Base-by-base conservation (phyloP, 2,888 invertebrate genomes). In the Lithophane socia region DNA sequence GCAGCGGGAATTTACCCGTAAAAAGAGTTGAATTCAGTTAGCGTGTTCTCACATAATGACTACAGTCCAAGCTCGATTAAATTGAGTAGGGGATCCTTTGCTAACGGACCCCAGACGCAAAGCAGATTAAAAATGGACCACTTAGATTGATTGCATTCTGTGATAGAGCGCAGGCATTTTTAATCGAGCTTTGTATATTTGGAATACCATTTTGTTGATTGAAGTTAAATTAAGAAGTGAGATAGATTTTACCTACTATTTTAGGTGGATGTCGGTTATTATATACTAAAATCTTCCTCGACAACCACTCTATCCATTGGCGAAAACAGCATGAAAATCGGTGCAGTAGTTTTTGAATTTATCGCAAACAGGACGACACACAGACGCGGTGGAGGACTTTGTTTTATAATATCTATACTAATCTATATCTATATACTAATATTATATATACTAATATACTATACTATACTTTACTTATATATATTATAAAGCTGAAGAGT, bases 101-200 rank as follows among this genome's bases (percentile, higher is more conserved):
- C 13, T 29, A 74, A 64, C 47, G 37, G 52, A 68, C 24, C 37
- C n/a, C 21, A 29, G 60, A 37, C 42, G n/a, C 44, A 13, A 18
- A 56, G 60, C 37, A 42, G 44, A 10, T 82, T 80, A 73, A 77
- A 86, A 84, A 76, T 78, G 29, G 66, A 84, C n/a, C 78, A 79
- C 76, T 84, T 74, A 63, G 44, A 77, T 83, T 83, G 80, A 86
- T 83, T 80, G 75, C 67, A 42, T 29, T 69, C 44, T 54, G 52
- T 64, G 63, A 75, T 67, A 64, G 58, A 13, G 65, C 54, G 61
- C 64, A 12, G 52, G 63, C 52, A 79, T 75, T 83, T 85, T 83
- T 83, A 74, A 79, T 77, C 66, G 63, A 68, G 47, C 24, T 42
- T 68, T 16, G 66, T 21, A 37, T 70, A 61, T 71, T 74, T 72